These are phyloP conservation scores for Argopecten irradians DNA, from an alignment of 1,140 invertebrate species.

Conservation along the genomic window DNA sequence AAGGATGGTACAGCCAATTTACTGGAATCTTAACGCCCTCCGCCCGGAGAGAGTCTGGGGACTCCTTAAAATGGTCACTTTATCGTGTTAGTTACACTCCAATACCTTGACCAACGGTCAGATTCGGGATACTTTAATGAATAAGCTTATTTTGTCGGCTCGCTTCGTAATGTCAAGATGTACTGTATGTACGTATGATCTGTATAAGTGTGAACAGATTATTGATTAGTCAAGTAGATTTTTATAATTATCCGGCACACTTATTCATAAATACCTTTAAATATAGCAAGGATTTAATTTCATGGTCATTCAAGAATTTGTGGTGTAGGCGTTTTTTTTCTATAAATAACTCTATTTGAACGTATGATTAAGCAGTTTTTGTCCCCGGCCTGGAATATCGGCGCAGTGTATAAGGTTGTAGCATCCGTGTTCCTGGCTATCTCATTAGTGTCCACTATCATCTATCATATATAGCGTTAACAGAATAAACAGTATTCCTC, in stretches of 20 bases:
- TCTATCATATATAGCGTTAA: no score
- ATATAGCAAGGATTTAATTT: background rate
- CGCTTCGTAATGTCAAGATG: background rate
- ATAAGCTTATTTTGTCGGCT: background rate
- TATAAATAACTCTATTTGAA: background rate
- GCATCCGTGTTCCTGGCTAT: no score
- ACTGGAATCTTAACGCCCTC: background rate
- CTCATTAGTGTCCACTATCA: no score
- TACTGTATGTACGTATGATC: background rate
- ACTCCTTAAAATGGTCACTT: background rate
- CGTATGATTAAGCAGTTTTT: background rate
- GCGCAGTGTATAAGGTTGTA: no score
- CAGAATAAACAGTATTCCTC: no score
- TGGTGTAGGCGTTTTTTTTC: background rate
- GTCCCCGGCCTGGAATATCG: no score
- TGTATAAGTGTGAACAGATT: background rate
- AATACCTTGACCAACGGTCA: background rate
- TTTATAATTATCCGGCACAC: background rate
- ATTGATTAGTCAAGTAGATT: background rate
- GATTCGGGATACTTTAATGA: background rate
- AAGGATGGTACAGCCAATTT: constrained; percentile 10
- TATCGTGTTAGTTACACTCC: background rate
- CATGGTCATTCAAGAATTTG: background rate
- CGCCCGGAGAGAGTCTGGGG: background rate
- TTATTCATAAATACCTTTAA: constrained; percentile 5